Percentiles rank a stretch among this genome's conserved stretches.
These are phyloP conservation scores for Eupithecia centaureata DNA, from an alignment of 2,888 invertebrate genomes.

Conservation along the genomic window DNA sequence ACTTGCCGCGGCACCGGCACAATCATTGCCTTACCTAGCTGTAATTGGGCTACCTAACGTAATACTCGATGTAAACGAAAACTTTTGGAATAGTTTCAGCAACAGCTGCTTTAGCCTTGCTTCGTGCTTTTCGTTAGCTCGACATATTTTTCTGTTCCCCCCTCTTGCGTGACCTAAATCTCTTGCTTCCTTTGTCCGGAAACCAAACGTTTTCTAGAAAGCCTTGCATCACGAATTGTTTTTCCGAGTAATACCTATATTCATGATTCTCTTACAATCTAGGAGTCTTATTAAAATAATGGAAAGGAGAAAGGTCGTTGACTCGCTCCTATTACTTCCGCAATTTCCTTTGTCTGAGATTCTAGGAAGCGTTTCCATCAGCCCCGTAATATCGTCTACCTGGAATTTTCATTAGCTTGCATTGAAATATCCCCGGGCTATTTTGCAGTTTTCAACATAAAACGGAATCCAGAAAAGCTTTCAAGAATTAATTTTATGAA, in stretches of 20 bases:
- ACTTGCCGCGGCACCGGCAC: conserved; percentile 35
- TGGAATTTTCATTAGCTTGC: conserved; percentile 4
- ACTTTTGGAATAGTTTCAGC: conserved; percentile 19
- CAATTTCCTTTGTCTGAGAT: conserved; percentile 39
- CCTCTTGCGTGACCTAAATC: conserved; percentile 22
- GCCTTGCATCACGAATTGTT: neutral
- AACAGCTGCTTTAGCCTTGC: conserved; percentile 9
- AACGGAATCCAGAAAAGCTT: neutral
- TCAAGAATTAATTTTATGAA: neutral
- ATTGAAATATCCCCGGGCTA: neutral
- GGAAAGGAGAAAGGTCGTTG: conserved; percentile 23
- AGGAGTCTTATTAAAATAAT: conserved; percentile 8
- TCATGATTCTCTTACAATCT: neutral
- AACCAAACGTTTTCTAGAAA: neutral
- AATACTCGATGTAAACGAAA: conserved; percentile 24
- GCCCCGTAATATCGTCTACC: conserved; percentile 20
- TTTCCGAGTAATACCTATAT: neutral
- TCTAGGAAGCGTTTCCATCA: conserved; percentile 29
- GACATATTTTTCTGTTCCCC: conserved; percentile 3
- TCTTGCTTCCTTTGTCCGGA: conserved; percentile 1
- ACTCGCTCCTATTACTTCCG: conserved; percentile 14
- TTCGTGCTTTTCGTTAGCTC: neutral
- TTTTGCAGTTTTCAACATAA: neutral
- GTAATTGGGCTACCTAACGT: conserved; percentile 38
- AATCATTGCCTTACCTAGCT: conserved; percentile 36